Conservation (phyloP, 2,888 invertebrate genomes). For the Drosophila recens region DNA sequence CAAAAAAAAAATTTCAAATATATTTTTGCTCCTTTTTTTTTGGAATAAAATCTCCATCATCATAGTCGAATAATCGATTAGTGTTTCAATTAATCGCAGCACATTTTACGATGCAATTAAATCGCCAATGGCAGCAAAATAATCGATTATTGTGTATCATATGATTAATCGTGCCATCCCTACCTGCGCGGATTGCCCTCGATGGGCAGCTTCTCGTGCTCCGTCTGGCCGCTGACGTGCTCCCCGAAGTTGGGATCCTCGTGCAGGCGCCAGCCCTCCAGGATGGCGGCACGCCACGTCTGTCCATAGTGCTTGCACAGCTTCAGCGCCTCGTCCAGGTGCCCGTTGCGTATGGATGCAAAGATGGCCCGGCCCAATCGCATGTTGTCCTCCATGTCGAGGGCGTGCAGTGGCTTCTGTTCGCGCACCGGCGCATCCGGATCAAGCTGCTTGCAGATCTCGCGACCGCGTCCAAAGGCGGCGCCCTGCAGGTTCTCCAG, state of each 20-base stretch:
- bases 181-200: constrained; percentile 96
- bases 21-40: no score
- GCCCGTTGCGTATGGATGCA: constrained; percentile 93
- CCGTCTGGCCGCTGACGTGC: constrained; percentile 69
- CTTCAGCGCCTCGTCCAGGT: constrained; percentile 93
- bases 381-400: constrained; percentile 93
- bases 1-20: no score
- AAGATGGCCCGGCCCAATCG: constrained; percentile 87
- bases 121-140: no score
- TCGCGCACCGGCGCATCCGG: constrained; percentile 95
- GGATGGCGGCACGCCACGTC: constrained; percentile 94
- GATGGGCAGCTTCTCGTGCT: constrained; percentile 86
- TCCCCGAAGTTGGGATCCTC: constrained; percentile 93
- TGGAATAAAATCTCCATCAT: no score
- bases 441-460: constrained; percentile 90
- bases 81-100: no score
- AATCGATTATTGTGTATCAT: no score
- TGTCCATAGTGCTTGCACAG: constrained; percentile 95
- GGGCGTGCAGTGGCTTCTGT: constrained; percentile 91
- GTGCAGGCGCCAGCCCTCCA: constrained; percentile 95
- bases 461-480: constrained; percentile 87
- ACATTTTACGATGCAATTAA: no score
- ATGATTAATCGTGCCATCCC: no score
- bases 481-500: constrained; percentile 87
- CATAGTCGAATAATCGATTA: no score